Evolutionary conservation across 2,113 vertebrate genomes (phyloP).

Genomic region (Periophthalmus modestus): DNA sequence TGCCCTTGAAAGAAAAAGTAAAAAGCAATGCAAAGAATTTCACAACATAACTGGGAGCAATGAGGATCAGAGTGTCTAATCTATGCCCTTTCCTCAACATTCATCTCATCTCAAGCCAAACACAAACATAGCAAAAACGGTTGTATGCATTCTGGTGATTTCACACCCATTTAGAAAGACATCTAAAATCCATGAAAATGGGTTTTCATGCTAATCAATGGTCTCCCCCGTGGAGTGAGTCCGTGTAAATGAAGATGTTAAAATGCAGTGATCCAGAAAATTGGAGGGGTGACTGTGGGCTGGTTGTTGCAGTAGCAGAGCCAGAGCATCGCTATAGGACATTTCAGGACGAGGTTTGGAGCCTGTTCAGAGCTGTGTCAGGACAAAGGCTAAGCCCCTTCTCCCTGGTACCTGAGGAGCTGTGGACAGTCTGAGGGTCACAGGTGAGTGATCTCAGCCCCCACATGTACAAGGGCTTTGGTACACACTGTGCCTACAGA

Average conservation of each 20-base stretch:
- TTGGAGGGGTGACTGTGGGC: constrained; percentile 41
- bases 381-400: constrained; percentile 4
- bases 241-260: constrained; percentile 37
- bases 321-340: constrained; percentile 4
- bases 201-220: constrained; percentile 59
- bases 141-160: constrained; percentile 49
- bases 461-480: constrained; percentile 59
- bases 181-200: constrained; percentile 53
- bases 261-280: constrained; percentile 61
- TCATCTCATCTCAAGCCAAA: constrained; percentile 40
- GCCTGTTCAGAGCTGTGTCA: constrained; percentile 12
- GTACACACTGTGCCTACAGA: constrained; percentile 58
- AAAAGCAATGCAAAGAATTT: constrained; percentile 7
- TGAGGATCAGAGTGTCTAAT: constrained; percentile 24
- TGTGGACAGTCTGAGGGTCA: constrained; percentile 20
- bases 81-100: constrained; percentile 47
- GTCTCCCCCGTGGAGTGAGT: constrained; percentile 57
- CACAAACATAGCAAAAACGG: constrained; percentile 39
- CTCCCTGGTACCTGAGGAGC: constrained; percentile 45
- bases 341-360: constrained; percentile 11
- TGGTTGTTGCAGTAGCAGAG: constrained; percentile 14
- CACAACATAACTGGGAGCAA: constrained; percentile 28
- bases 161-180: constrained; percentile 47
- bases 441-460: constrained; percentile 18
- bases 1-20: constrained; percentile 16